Evolutionary conservation across 2,113 vertebrate genomes (phyloP).

Genomic region (Gasterosteus aculeatus): DNA sequence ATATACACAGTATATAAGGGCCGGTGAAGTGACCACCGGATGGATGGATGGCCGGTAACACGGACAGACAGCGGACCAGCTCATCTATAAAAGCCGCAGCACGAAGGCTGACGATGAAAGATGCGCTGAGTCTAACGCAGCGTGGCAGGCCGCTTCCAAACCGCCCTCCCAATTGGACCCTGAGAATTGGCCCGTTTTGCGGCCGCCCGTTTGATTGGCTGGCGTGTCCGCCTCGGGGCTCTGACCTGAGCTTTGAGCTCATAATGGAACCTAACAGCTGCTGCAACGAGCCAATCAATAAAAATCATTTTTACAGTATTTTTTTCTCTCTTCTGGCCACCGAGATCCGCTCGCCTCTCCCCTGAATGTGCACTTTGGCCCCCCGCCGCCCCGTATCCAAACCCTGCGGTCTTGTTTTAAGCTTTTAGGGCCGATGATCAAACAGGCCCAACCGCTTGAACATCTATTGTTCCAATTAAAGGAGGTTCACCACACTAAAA

Average conservation of each 20-base stretch:
- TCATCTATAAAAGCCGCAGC: slow-evolving; percentile 44
- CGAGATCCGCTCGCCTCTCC: slow-evolving; percentile 31
- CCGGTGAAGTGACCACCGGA: slow-evolving; percentile 18
- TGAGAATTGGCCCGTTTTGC: slow-evolving; percentile 51
- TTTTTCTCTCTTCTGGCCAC: slow-evolving; percentile 59
- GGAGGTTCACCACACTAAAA: slow-evolving; percentile 58
- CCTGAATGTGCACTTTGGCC: slow-evolving; percentile 44
- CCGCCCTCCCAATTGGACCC: slow-evolving; percentile 53
- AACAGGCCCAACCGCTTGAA: slow-evolving; percentile 71
- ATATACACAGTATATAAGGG: neutral
- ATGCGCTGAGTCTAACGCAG: slow-evolving; percentile 54
- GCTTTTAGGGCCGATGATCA: slow-evolving; percentile 75
- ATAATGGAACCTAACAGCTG: slow-evolving; percentile 80
- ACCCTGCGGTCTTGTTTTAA: slow-evolving; percentile 83
- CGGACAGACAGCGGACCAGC: slow-evolving; percentile 27
- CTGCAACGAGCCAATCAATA: slow-evolving; percentile 80
- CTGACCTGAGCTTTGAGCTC: slow-evolving; percentile 67
- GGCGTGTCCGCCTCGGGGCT: slow-evolving; percentile 60
- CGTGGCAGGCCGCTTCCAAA: slow-evolving; percentile 47
- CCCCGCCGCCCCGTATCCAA: slow-evolving; percentile 68
- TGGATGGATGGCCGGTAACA: slow-evolving; percentile 28
- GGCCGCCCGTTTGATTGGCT: slow-evolving; percentile 59
- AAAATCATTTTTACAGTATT: slow-evolving; percentile 76
- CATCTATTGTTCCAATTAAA: slow-evolving; percentile 65
- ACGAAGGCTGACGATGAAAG: slow-evolving; percentile 37